These are phyloP conservation scores for Corythoichthys intestinalis DNA, from an alignment of 2,113 vertebrate genomes.

Conservation along the genomic window DNA sequence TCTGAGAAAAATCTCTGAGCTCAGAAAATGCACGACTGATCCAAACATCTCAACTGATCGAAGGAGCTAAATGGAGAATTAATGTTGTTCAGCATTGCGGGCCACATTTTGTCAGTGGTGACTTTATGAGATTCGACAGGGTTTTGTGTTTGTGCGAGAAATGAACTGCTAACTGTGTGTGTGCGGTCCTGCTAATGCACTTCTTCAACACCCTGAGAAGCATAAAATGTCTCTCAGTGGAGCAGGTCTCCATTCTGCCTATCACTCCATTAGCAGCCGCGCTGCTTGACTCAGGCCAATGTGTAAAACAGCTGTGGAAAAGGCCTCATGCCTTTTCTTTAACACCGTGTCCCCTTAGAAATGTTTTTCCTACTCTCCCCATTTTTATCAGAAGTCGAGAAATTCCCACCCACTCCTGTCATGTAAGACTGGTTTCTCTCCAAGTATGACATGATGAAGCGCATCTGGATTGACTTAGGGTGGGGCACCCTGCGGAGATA, in stretches of 20 bases:
- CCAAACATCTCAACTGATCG: background rate
- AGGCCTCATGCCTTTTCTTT: slow-evolving; percentile 70
- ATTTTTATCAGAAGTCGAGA: slow-evolving; percentile 78
- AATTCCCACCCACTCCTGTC: slow-evolving; percentile 79
- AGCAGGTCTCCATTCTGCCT: slow-evolving; percentile 59
- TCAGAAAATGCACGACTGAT: background rate
- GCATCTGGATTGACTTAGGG: slow-evolving; percentile 82
- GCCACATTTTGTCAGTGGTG: background rate
- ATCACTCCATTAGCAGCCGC: slow-evolving; percentile 69
- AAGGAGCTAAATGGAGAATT: background rate
- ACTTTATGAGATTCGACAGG: slow-evolving; percentile 25
- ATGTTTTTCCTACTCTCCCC: slow-evolving; percentile 72
- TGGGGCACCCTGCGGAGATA: slow-evolving; percentile 75
- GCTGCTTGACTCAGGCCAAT: slow-evolving; percentile 62
- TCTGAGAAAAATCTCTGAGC: background rate
- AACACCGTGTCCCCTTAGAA: slow-evolving; percentile 75
- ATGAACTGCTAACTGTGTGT: slow-evolving; percentile 36
- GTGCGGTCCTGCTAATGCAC: slow-evolving; percentile 57
- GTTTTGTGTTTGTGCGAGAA: slow-evolving; percentile 31
- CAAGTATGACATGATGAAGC: slow-evolving; percentile 80
- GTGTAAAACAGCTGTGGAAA: slow-evolving; percentile 78
- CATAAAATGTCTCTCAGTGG: slow-evolving; percentile 60
- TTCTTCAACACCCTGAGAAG: slow-evolving; percentile 64
- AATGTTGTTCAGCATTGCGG: background rate
- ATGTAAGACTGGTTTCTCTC: slow-evolving; percentile 78